These are phyloP conservation scores for Polypedilum vanderplanki DNA, from an alignment of 1,140 invertebrate species.

Conservation along the genomic window DNA sequence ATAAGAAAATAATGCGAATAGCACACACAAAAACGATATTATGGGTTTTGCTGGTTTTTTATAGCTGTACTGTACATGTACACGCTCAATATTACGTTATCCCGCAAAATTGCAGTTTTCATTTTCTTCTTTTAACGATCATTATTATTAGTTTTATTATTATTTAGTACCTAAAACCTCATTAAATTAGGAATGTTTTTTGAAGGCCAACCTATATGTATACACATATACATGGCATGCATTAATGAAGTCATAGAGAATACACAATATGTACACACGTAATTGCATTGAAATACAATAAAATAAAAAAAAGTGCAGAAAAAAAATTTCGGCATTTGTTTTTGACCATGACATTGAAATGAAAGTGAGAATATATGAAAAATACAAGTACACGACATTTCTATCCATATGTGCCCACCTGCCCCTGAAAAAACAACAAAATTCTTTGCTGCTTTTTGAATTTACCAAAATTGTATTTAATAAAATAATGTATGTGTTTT, in stretches of 20 bases:
- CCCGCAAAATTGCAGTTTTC: slow-evolving; percentile 4
- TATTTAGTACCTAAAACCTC: slow-evolving; percentile 18
- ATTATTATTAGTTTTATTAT: slow-evolving; percentile 5
- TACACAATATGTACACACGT: too few species aligned
- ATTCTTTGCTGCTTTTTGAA: too few species aligned
- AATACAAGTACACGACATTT: neutral
- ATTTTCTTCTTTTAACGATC: neutral
- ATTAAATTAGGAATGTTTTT: slow-evolving; percentile 8
- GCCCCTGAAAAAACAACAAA: neutral
- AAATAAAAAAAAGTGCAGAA: neutral
- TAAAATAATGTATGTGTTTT: too few species aligned
- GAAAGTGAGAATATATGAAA: slow-evolving; percentile 25
- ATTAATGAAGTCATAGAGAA: too few species aligned
- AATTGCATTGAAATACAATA: too few species aligned
- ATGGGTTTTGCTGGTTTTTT: neutral
- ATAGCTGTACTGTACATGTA: slow-evolving; percentile 2
- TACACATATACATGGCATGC: neutral
- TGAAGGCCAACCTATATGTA: neutral
- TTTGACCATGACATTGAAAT: slow-evolving; percentile 28
- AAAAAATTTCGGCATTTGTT: slow-evolving; percentile 3
- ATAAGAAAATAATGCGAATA: slow-evolving; percentile 28
- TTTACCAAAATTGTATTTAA: too few species aligned
- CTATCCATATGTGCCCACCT: slow-evolving; percentile 6
- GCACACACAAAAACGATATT: neutral
- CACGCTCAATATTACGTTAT: neutral